phyloP scores from a whole-genome alignment of 2,888 invertebrate species.

The Chouioia cunea region DNA sequence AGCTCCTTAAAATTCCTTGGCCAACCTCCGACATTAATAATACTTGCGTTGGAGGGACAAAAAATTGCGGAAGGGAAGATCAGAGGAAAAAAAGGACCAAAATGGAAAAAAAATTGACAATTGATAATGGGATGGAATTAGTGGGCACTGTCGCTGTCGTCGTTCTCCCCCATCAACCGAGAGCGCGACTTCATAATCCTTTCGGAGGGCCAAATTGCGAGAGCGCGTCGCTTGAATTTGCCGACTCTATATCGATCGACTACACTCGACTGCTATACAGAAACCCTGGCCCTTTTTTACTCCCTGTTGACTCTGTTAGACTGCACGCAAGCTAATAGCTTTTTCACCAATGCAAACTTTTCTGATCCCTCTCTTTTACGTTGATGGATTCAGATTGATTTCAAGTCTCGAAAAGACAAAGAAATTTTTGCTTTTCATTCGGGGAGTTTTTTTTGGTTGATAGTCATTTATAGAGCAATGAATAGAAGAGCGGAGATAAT shows the following conservation, averaged over 20 bases:
- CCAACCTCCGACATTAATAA: too few relatives aligned
- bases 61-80: not conserved
- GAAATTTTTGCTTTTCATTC: not conserved
- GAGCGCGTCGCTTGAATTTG: conserved; percentile 16
- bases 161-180: too few relatives aligned
- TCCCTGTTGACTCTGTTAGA: not conserved
- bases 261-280: too few relatives aligned
- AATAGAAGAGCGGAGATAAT: not conserved
- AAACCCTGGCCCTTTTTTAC: not conserved
- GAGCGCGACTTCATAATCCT: conserved; percentile 36
- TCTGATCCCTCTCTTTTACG: conserved; percentile 3
- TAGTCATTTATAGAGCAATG: too few relatives aligned
- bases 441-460: not conserved
- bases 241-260: not conserved
- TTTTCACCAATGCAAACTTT: conserved; percentile 11
- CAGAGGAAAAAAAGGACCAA: not conserved
- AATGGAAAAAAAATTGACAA: conserved; percentile 22
- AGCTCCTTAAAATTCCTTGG: too few relatives aligned
- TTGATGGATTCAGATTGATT: not conserved
- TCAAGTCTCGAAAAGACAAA: too few relatives aligned
- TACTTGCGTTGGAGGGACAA: not conserved
- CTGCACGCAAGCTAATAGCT: not conserved
- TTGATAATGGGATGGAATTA: conserved; percentile 43
- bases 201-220: conserved; percentile 7
- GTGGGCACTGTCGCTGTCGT: not conserved